Evolutionary conservation across 2,888 invertebrate genomes (phyloP).

Genomic region (Eumerus sabulonum): DNA sequence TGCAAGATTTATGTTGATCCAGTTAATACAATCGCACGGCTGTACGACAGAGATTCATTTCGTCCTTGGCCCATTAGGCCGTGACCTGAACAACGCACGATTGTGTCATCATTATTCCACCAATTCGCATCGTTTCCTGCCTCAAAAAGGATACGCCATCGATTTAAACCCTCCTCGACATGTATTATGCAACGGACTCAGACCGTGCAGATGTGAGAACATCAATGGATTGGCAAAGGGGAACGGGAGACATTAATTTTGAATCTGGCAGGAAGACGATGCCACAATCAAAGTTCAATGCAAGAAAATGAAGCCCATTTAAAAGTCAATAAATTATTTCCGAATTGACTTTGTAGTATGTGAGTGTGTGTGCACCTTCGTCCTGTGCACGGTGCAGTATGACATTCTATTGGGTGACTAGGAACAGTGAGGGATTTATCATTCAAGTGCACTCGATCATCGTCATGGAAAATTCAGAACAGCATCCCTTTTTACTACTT

Average conservation of each 20-base stretch:
- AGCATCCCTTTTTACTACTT: constrained; percentile 43
- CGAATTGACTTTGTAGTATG: constrained; percentile 42
- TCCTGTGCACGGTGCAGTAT: no score
- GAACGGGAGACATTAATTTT: constrained; percentile 40
- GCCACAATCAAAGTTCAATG: constrained; percentile 63
- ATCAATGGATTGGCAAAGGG: constrained; percentile 48
- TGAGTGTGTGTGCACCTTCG: constrained; percentile 1
- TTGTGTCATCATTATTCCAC: constrained; percentile 52
- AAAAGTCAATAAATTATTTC: constrained; percentile 67
- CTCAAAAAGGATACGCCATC: constrained; percentile 43
- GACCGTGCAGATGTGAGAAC: constrained; percentile 35
- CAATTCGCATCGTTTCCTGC: constrained; percentile 50
- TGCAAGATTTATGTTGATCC: not conserved
- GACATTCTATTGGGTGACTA: no score
- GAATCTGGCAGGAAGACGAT: constrained; percentile 28
- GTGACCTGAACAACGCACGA: constrained; percentile 59
- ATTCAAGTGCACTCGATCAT: constrained; percentile 67
- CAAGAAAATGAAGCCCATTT: constrained; percentile 63
- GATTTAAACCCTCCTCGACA: constrained; percentile 32
- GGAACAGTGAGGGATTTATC: constrained; percentile 28
- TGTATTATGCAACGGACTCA: constrained; percentile 40
- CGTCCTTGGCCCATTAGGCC: constrained; percentile 55
- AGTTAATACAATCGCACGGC: constrained; percentile 50
- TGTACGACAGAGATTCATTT: constrained; percentile 26
- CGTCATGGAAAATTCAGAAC: constrained; percentile 61